Conservation (phyloP, 2,113 vertebrate genomes). For the Sinocyclocheilus grahami region DNA sequence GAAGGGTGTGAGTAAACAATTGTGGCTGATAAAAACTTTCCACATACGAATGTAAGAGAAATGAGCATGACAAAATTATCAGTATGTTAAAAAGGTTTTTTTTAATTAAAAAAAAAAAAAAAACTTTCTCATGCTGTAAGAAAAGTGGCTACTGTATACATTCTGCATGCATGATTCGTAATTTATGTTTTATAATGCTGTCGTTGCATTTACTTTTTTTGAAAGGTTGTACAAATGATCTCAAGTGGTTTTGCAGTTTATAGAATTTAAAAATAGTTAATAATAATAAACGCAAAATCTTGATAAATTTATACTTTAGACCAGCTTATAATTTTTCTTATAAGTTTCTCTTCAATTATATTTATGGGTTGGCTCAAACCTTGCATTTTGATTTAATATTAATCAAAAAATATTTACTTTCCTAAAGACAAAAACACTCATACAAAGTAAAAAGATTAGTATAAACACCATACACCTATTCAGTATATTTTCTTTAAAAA, state of each 20-base stretch:
- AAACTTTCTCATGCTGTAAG: too few relatives aligned
- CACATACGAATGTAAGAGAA: background rate
- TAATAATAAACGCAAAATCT: too few relatives aligned
- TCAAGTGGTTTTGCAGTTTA: too few relatives aligned
- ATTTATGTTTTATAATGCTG: too few relatives aligned
- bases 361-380: background rate
- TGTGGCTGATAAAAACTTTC: constrained; percentile 15
- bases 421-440: background rate
- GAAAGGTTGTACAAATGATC: background rate
- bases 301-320: background rate
- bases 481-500: background rate
- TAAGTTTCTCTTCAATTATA: too few relatives aligned
- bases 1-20: background rate
- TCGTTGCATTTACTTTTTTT: background rate
- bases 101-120: too few relatives aligned
- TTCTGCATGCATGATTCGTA: too few relatives aligned
- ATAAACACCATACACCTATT: background rate
- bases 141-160: background rate
- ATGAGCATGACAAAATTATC: background rate
- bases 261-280: too few relatives aligned
- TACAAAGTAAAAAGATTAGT: background rate
- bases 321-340: too few relatives aligned
- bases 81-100: background rate
- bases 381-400: background rate
- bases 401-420: background rate